Evolutionary conservation across 2,113 vertebrate species (phyloP).

Genomic region (Lepidothrix coronata): DNA sequence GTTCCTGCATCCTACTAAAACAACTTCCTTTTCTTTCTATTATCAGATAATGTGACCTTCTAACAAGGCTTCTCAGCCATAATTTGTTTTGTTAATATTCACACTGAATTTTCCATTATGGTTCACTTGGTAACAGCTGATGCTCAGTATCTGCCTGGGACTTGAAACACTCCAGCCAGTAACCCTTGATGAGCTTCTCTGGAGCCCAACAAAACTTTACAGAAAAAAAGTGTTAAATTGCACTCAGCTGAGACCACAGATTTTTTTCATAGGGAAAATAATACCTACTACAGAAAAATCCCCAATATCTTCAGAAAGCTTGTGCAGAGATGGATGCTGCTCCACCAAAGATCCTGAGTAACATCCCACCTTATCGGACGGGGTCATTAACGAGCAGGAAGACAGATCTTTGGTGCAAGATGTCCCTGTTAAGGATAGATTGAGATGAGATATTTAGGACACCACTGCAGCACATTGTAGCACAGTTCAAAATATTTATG

Average conservation of each 20-base stretch:
- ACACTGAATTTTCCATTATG: neutral
- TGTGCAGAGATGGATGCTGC: neutral
- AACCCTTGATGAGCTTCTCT: neutral
- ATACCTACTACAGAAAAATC: neutral
- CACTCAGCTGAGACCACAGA: neutral
- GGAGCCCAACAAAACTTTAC: neutral
- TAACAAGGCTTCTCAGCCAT: neutral
- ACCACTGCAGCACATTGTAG: neutral
- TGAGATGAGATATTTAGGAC: neutral
- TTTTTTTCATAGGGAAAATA: neutral
- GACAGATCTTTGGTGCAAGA: neutral
- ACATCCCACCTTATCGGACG: fast-evolving
- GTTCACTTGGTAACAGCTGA: neutral
- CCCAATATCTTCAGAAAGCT: neutral
- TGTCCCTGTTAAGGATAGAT: neutral
- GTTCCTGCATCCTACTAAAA: neutral
- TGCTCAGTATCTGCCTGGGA: neutral
- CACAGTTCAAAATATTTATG: neutral
- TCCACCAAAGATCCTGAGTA: neutral
- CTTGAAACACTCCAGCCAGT: neutral
- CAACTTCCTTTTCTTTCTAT: neutral
- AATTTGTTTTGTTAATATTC: neutral
- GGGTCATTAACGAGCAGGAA: neutral
- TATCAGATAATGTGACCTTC: neutral
- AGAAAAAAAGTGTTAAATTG: neutral